A percentile compares a stretch with the other conserved stretches of the same genome.
Conservation (phyloP, 2,113 vertebrate genomes). For the Anhinga anhinga region DNA sequence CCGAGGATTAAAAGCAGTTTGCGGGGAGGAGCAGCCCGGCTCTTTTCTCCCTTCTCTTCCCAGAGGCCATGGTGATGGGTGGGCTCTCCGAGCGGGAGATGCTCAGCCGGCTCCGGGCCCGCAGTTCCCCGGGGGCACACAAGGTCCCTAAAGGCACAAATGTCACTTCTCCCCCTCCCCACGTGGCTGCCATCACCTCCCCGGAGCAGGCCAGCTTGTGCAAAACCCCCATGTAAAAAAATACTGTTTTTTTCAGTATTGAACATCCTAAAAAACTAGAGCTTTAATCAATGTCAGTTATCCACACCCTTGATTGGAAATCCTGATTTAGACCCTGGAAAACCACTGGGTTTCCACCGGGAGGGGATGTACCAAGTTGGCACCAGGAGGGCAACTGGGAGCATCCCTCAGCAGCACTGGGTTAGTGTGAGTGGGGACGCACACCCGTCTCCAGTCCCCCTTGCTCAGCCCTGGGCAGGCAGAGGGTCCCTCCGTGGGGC, state of each 20-base stretch:
- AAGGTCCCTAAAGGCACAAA: slow-evolving; percentile 55
- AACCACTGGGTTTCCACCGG: accelerated
- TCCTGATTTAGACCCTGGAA: background rate
- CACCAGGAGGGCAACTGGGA: background rate
- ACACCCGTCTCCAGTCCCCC: background rate
- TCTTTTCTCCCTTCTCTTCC: background rate
- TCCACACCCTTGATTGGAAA: background rate
- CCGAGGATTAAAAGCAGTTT: background rate
- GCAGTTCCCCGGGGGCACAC: accelerated
- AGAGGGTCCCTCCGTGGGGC: background rate
- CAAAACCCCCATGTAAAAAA: slow-evolving; percentile 36
- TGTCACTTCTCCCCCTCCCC: background rate
- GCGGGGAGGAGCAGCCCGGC: accelerated
- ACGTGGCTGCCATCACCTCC: accelerated
- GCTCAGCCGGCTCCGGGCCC: accelerated
- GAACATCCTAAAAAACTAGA: slow-evolving; percentile 51
- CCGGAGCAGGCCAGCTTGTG: background rate
- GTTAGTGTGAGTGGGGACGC: background rate
- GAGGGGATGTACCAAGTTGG: background rate
- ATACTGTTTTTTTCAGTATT: background rate
- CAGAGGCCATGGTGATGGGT: background rate
- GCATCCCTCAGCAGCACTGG: background rate
- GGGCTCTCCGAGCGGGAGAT: background rate
- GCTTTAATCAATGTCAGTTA: background rate
- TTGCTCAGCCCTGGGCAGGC: background rate